phyloP scores from a whole-genome alignment of 2,888 invertebrate species.

The Epirrhoe tristata region DNA sequence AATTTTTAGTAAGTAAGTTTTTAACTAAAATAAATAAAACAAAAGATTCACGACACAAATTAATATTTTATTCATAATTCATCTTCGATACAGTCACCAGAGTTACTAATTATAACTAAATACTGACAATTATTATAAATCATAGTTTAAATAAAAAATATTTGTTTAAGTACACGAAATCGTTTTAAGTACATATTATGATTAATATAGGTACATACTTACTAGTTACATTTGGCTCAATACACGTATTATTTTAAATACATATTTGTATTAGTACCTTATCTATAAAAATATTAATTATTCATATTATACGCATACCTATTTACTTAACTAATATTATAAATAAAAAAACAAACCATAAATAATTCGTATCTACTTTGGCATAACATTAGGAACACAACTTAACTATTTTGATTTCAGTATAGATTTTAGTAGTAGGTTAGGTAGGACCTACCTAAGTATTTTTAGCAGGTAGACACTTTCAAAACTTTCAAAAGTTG shows the following conservation, averaged over 20 bases:
- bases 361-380: conserved; percentile 51
- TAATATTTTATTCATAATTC: conserved; percentile 52
- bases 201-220: conserved; percentile 2
- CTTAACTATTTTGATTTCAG: not conserved
- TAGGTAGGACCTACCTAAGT: no score
- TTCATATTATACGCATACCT: conserved; percentile 3
- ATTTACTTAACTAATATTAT: not conserved
- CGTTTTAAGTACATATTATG: conserved; percentile 15
- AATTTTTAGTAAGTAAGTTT: no score
- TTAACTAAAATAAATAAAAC: conserved; percentile 39
- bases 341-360: conserved; percentile 14
- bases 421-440: not conserved
- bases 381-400: conserved; percentile 57
- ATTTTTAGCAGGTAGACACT: no score
- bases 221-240: conserved; percentile 38
- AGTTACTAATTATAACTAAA: conserved; percentile 42
- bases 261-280: conserved; percentile 4
- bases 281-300: conserved; percentile 22
- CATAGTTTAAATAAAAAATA: conserved; percentile 14
- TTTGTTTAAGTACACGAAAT: conserved; percentile 15
- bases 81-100: conserved; percentile 60
- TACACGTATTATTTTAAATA: conserved; percentile 19
- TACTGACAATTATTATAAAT: conserved; percentile 34
- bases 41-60: conserved; percentile 59
- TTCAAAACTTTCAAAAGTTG: no score